Evolutionary conservation across 1,140 invertebrate genomes (phyloP).

Genomic region (Drosophila bipectinata): DNA sequence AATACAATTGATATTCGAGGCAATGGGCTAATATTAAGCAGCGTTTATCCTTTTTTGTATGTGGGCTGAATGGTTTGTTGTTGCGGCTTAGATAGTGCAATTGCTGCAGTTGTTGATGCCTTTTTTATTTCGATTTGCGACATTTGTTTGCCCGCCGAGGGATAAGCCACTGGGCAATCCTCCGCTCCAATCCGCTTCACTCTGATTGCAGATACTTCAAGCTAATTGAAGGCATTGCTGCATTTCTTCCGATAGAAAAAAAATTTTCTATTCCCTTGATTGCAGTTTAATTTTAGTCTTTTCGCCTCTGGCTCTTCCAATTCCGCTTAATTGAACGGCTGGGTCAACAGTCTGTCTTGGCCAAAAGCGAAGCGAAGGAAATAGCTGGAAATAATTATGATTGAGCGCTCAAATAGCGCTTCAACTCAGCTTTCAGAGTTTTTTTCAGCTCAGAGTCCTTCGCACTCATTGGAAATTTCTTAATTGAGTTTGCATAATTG

Average conservation of each 20-base stretch:
- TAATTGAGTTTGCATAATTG: slow-evolving; percentile 81
- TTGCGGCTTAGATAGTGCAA: slow-evolving; percentile 58
- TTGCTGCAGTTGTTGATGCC: slow-evolving; percentile 66
- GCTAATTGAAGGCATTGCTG: slow-evolving; percentile 48
- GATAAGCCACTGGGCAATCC: slow-evolving; percentile 48
- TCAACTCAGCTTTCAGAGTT: slow-evolving; percentile 23
- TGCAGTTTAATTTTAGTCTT: slow-evolving; percentile 59
- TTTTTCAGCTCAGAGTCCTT: slow-evolving; percentile 28
- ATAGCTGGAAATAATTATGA: slow-evolving; percentile 79
- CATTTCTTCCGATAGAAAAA: slow-evolving; percentile 4
- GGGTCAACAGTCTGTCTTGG: slow-evolving; percentile 27
- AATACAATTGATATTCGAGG: slow-evolving; percentile 74
- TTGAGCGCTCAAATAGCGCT: slow-evolving; percentile 62
- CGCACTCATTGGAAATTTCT: slow-evolving; percentile 53
- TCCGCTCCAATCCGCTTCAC: slow-evolving; percentile 28
- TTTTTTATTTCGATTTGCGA: slow-evolving; percentile 58
- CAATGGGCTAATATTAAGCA: slow-evolving; percentile 47
- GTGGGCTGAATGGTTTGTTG: slow-evolving; percentile 41
- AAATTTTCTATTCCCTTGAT: slow-evolving; percentile 17
- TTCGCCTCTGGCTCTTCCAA: slow-evolving; percentile 37
- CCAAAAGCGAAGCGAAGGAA: slow-evolving; percentile 49
- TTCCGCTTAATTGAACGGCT: slow-evolving; percentile 50
- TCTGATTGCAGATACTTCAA: slow-evolving; percentile 43
- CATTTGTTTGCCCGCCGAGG: slow-evolving; percentile 62
- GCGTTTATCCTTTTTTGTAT: slow-evolving; percentile 31